Evolutionary conservation across 2,113 vertebrate species (phyloP).

Genomic region (Neotragus pygmaeus): DNA sequence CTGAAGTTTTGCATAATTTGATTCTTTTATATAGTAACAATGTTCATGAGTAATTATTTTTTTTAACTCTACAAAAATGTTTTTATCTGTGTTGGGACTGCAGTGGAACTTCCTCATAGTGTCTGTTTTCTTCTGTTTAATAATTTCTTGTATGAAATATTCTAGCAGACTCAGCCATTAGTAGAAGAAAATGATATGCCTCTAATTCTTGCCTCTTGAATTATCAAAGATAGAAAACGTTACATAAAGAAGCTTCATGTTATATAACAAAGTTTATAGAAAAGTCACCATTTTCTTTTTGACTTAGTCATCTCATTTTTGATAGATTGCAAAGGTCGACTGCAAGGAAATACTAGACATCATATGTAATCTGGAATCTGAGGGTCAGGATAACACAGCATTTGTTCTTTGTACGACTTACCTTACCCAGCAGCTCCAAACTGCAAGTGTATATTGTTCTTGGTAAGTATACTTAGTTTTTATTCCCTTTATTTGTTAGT

Average conservation of each 20-base stretch:
- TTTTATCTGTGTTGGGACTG: conserved; percentile 1
- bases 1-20: not conserved
- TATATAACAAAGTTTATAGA: conserved; percentile 33
- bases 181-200: not conserved
- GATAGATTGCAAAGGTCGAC: conserved; percentile 94
- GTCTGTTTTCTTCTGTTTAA: not conserved
- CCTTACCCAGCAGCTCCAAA: conserved; percentile 96
- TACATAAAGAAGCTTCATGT: conserved; percentile 15
- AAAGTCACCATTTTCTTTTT: conserved; percentile 54
- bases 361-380: conserved; percentile 95
- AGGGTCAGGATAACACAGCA: conserved; percentile 95
- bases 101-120: not conserved
- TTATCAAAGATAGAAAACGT: conserved; percentile 19
- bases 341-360: conserved; percentile 96
- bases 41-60: conserved; percentile 3
- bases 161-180: not conserved
- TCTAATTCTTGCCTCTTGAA: not conserved
- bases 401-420: conserved; percentile 98
- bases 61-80: not conserved
- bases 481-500: conserved; percentile 38
- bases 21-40: not conserved
- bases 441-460: conserved; percentile 92
- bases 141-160: not conserved
- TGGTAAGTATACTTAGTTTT: conserved; percentile 86
- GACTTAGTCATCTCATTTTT: conserved; percentile 57